Evolutionary conservation across 1,140 invertebrate genomes (phyloP).

Genomic region (Capitella teleta): DNA sequence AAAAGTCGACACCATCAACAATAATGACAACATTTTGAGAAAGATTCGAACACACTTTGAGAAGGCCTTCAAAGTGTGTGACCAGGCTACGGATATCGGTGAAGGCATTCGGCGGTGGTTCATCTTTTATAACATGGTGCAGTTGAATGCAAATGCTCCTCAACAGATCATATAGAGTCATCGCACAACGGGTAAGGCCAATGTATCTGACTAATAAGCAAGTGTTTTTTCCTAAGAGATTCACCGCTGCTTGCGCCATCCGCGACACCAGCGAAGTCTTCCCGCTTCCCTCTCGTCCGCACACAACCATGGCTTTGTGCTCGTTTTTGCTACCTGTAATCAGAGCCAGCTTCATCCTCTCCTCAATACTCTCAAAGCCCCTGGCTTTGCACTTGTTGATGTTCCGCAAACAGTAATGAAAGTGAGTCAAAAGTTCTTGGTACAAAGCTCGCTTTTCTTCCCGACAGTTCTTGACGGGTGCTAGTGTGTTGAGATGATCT

Average conservation of each 20-base stretch:
- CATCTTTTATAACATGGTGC: neutral
- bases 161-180: conserved; percentile 17
- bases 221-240: neutral
- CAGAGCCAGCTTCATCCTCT: neutral
- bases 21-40: no score
- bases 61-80: neutral
- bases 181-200: conserved; percentile 17
- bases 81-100: neutral
- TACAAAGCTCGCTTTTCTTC: neutral
- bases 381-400: neutral
- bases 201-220: conserved; percentile 9
- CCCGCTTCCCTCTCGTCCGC: conserved; percentile 16
- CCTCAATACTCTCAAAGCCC: neutral
- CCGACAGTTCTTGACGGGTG: neutral
- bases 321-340: neutral
- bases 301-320: conserved; percentile 18
- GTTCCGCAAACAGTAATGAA: neutral
- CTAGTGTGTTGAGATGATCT: neutral
- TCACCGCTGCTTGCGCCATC: neutral
- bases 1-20: neutral
- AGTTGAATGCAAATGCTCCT: conserved; percentile 17
- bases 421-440: neutral
- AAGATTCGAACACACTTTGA: neutral
- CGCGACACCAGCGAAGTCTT: conserved; percentile 16
- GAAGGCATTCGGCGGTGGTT: neutral